Percentiles rank a stretch among this genome's conserved stretches.
Conservation (phyloP, 2,797 vertebrate species). For the Sorex maritimensis region DNA sequence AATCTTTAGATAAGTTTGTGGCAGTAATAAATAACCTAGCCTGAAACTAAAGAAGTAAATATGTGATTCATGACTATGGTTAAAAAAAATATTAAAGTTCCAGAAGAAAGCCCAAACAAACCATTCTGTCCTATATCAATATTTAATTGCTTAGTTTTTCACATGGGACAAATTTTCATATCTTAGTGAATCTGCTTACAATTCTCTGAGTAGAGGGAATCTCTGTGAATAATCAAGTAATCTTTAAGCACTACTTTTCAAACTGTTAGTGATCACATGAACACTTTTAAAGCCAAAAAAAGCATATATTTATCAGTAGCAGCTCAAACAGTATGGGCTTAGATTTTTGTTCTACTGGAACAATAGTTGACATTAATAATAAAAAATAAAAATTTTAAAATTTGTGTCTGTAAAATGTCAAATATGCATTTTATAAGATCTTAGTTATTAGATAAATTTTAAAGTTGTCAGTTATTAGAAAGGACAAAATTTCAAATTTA, state of each 20-base stretch:
- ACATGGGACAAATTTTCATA: background rate
- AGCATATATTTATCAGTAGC: too few relatives aligned
- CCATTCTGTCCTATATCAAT: conserved; percentile 70
- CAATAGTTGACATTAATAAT: background rate
- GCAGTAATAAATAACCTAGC: background rate
- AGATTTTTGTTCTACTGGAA: too few relatives aligned
- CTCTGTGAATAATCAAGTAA: background rate
- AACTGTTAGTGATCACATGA: too few relatives aligned
- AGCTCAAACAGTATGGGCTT: too few relatives aligned
- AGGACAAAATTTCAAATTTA: background rate
- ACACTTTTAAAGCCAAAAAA: too few relatives aligned
- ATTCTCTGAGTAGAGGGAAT: background rate
- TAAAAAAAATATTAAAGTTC: conserved; percentile 46
- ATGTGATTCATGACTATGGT: too few relatives aligned
- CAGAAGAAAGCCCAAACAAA: conserved; percentile 60
- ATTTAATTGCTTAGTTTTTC: conserved; percentile 58
- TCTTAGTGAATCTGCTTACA: background rate
- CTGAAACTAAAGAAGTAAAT: conserved; percentile 43
- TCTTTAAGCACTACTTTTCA: too few relatives aligned
- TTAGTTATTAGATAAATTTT: background rate
- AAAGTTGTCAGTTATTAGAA: background rate
- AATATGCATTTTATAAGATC: background rate
- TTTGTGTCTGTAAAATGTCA: background rate
- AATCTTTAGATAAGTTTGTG: conserved; percentile 47
- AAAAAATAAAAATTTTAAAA: background rate